These are phyloP conservation scores for Catamblyrhynchus diadema DNA, from an alignment of 2,797 vertebrate species.

Conservation along the genomic window DNA sequence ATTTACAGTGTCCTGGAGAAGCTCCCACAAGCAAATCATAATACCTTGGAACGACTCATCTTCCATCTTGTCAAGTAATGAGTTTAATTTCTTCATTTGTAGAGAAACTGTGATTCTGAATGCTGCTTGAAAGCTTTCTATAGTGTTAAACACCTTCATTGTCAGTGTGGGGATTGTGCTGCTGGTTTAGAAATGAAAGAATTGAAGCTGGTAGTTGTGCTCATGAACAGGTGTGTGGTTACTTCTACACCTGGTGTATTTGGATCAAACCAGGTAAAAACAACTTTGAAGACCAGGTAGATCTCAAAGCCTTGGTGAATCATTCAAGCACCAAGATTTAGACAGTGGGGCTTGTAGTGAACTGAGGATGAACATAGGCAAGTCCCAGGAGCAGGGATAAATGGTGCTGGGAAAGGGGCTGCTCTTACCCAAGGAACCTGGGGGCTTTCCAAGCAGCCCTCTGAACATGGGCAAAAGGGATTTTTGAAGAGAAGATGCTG, in stretches of 20 bases:
- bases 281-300: neutral
- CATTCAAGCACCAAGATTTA: neutral
- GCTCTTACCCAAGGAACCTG: neutral
- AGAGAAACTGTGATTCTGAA: neutral
- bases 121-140: neutral
- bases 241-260: neutral
- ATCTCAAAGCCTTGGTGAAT: neutral
- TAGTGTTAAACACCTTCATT: neutral
- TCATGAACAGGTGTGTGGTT: neutral
- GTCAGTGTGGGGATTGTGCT: neutral
- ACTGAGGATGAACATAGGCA: neutral
- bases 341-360: neutral
- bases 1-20: slow-evolving; percentile 90
- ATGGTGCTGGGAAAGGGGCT: neutral
- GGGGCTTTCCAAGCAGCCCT: neutral
- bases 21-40: slow-evolving; percentile 87
- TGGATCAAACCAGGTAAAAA: neutral
- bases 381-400: neutral
- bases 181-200: neutral
- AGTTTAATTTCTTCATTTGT: neutral
- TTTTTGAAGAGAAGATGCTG: neutral
- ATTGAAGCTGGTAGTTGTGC: neutral
- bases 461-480: neutral
- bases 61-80: slow-evolving; percentile 94
- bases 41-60: slow-evolving; percentile 89